Conservation (phyloP, 2,888 invertebrate genomes). For the Tetragonisca angustula region DNA sequence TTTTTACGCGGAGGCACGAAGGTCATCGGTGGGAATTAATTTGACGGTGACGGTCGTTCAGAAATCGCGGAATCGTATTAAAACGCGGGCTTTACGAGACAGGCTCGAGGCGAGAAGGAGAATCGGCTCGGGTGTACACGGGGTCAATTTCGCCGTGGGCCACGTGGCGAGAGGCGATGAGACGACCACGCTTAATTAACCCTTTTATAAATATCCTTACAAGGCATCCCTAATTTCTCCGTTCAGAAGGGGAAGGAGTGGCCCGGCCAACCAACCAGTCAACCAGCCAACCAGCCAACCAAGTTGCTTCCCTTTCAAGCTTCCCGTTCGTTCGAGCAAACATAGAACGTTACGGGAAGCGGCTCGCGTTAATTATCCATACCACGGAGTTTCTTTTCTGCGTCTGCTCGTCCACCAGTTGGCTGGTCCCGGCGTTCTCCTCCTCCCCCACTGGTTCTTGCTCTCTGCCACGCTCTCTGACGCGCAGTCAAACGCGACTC, state of each 20-base stretch:
- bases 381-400: conserved; percentile 48
- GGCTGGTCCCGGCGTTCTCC: conserved; percentile 3
- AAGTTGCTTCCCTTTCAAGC: conserved; percentile 45
- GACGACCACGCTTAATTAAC: conserved; percentile 75
- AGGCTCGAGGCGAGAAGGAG: conserved; percentile 43
- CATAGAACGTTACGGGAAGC: conserved; percentile 68
- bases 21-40: conserved; percentile 33
- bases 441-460: conserved; percentile 9
- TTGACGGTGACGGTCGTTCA: conserved; percentile 26
- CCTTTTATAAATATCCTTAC: conserved; percentile 80
- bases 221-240: conserved; percentile 78
- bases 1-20: neutral
- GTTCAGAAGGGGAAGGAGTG: conserved; percentile 54
- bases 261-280: neutral
- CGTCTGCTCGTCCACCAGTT: conserved; percentile 18
- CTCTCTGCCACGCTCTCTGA: conserved; percentile 14
- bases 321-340: conserved; percentile 64
- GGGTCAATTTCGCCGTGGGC: conserved; percentile 50
- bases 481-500: conserved; percentile 29
- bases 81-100: conserved; percentile 56
- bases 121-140: conserved; percentile 2
- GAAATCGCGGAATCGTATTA: conserved; percentile 41
- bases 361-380: conserved; percentile 78
- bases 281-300: conserved; percentile 2
- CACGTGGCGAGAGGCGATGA: conserved; percentile 55